These are phyloP conservation scores for Nothobranchius furzeri DNA, from an alignment of 2,113 vertebrate species.

Conservation along the genomic window DNA sequence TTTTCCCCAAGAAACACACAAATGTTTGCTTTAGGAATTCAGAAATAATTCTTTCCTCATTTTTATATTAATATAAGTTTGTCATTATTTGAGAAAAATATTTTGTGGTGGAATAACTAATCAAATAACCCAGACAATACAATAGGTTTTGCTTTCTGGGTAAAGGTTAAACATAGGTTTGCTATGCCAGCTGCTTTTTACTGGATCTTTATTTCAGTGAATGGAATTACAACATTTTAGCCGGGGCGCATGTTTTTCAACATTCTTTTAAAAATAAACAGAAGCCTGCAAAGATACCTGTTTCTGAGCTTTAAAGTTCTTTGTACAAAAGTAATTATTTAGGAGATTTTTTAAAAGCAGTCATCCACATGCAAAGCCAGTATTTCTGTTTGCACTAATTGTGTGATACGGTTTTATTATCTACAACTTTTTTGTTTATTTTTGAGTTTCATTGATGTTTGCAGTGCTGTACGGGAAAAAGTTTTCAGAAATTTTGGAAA, in stretches of 20 bases:
- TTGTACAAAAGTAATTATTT: too few relatives aligned
- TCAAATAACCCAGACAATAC: conserved; percentile 10
- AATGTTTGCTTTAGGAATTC: conserved; percentile 5
- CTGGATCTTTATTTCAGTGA: neutral
- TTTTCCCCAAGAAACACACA: conserved; percentile 20
- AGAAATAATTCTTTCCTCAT: neutral
- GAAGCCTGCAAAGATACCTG: too few relatives aligned
- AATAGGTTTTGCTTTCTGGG: neutral
- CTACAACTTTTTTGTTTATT: too few relatives aligned
- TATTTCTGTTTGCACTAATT: too few relatives aligned
- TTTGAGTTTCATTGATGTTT: too few relatives aligned
- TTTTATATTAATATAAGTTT: neutral
- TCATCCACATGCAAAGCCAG: too few relatives aligned
- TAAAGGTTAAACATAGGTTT: neutral
- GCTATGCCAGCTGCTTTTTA: neutral
- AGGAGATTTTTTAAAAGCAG: too few relatives aligned
- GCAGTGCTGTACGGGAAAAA: neutral
- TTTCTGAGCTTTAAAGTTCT: too few relatives aligned
- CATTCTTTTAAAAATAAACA: too few relatives aligned
- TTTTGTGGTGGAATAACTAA: neutral
- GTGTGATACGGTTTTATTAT: too few relatives aligned
- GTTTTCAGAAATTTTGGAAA: neutral
- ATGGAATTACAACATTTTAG: too few relatives aligned
- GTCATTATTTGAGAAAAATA: neutral
- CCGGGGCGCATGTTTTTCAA: too few relatives aligned